Percentiles rank a stretch among this genome's conserved stretches.
Evolutionary conservation across 2,113 vertebrate genomes (phyloP).

Genomic region (Hepsetus odoe): DNA sequence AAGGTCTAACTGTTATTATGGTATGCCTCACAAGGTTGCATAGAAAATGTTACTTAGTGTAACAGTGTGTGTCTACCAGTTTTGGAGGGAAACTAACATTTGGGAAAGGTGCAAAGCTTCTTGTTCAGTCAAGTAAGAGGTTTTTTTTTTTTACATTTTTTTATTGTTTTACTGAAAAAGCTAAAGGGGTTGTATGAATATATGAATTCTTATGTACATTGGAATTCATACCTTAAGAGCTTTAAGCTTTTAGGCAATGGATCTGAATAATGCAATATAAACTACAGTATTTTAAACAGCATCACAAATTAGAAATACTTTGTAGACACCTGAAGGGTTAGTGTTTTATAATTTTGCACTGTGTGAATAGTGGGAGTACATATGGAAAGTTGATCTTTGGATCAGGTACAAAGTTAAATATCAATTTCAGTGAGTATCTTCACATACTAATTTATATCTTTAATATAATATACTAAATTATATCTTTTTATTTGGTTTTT

Average conservation of each 20-base stretch:
- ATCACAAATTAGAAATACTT: not conserved
- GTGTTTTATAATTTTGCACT: not conserved
- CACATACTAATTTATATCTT: not conserved
- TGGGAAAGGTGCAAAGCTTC: slow-evolving; percentile 50
- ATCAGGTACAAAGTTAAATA: slow-evolving; percentile 26
- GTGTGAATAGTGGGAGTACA: slow-evolving; percentile 44
- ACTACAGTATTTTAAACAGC: not conserved
- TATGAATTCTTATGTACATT: too few relatives aligned
- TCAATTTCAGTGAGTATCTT: not conserved
- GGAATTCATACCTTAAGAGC: too few relatives aligned
- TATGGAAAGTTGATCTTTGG: slow-evolving; percentile 50
- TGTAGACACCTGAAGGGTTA: not conserved
- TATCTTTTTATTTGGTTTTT: too few relatives aligned
- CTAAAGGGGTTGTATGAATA: too few relatives aligned
- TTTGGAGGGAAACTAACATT: slow-evolving; percentile 40
- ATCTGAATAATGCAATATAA: too few relatives aligned
- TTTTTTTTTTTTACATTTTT: not conserved
- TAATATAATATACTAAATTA: not conserved
- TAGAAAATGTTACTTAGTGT: too few relatives aligned
- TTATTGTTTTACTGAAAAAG: too few relatives aligned
- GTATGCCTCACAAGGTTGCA: too few relatives aligned
- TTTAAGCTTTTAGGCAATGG: too few relatives aligned
- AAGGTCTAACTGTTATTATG: not conserved
- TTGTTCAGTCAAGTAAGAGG: slow-evolving; percentile 39
- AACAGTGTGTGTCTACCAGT: slow-evolving; percentile 41